Conservation (phyloP, 2,888 invertebrate genomes). For the Spisula solida region DNA sequence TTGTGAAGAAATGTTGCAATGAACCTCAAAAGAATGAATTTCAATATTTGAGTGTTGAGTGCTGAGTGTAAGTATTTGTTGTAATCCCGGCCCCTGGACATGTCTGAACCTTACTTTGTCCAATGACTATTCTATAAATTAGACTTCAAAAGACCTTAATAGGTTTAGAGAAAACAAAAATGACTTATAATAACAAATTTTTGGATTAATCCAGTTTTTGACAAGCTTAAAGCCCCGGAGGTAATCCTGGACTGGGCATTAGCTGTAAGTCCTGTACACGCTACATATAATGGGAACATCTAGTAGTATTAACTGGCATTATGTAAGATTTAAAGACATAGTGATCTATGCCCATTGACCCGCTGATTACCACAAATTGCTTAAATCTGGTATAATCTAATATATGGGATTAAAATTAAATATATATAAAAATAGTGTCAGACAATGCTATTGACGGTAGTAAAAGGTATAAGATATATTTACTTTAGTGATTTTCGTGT, state of each 20-base stretch:
- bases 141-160: neutral
- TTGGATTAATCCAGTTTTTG: slow-evolving; percentile 33
- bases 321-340: slow-evolving; percentile 34
- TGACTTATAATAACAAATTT: slow-evolving; percentile 39
- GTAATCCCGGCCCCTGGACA: no score
- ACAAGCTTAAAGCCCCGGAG: neutral
- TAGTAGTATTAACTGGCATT: slow-evolving; percentile 22
- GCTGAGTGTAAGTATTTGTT: no score
- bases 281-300: neutral
- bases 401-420: slow-evolving; percentile 38
- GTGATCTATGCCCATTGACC: slow-evolving; percentile 38
- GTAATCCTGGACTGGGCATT: neutral
- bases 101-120: neutral
- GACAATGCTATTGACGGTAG: slow-evolving; percentile 31
- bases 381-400: slow-evolving; percentile 23
- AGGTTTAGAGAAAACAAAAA: slow-evolving; percentile 25
- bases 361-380: slow-evolving; percentile 34
- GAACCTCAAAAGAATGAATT: no score
- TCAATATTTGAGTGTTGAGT: no score
- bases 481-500: slow-evolving; percentile 35
- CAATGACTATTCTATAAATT: neutral
- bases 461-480: slow-evolving; percentile 27
- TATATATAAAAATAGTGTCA: slow-evolving; percentile 45
- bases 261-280: neutral
- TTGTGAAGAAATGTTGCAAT: no score